Conservation (phyloP, 2,888 invertebrate species). For the Entomobrya proxima region DNA sequence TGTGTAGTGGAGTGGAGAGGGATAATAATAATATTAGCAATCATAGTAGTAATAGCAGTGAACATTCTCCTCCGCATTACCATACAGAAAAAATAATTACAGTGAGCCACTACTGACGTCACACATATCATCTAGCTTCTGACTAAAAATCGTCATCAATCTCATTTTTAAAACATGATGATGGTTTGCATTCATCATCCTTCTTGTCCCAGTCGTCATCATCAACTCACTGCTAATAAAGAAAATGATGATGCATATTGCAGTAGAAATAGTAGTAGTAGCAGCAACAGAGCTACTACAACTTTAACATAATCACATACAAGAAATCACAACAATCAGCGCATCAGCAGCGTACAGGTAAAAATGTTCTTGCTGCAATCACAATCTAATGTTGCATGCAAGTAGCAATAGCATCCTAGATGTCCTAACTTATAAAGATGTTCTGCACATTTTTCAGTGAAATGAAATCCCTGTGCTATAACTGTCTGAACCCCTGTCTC, state of each 20-base stretch:
- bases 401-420: not conserved
- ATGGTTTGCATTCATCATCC: conserved; percentile 49
- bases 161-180: conserved; percentile 60
- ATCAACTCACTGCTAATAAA: not conserved
- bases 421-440: conserved; percentile 17
- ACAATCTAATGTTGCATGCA: conserved; percentile 24
- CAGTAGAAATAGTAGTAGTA: not conserved
- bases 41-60: conserved; percentile 5
- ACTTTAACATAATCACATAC: conserved; percentile 9
- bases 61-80: conserved; percentile 31
- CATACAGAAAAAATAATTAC: conserved; percentile 27
- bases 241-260: conserved; percentile 17
- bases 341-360: conserved; percentile 14
- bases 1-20: conserved; percentile 4
- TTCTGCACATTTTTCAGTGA: conserved; percentile 28
- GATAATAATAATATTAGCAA: conserved; percentile 32
- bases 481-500: not conserved
- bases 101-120: conserved; percentile 43
- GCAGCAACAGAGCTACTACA: not conserved
- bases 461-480: conserved; percentile 20
- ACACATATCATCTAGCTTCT: conserved; percentile 8
- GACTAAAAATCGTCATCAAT: conserved; percentile 35
- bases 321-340: conserved; percentile 12
- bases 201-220: conserved; percentile 24
- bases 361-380: conserved; percentile 16